Evolutionary conservation across 1,140 invertebrate species (phyloP).

Genomic region (Hycleus phaleratus): DNA sequence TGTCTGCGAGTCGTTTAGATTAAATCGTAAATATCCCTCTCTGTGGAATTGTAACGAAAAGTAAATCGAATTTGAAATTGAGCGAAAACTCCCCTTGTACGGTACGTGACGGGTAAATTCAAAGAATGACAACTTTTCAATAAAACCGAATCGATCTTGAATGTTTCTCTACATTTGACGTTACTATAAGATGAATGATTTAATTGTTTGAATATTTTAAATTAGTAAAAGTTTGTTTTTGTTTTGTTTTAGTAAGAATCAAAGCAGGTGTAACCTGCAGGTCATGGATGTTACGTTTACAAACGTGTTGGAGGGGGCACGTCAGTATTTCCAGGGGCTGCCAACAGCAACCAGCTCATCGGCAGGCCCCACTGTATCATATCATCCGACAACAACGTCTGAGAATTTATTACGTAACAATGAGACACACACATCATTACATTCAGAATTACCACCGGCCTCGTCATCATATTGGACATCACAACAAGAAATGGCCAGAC

Average conservation of each 20-base stretch:
- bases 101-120: too few relatives aligned
- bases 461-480: constrained; percentile 11
- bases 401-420: neutral
- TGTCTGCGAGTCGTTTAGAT: too few relatives aligned
- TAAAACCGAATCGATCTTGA: too few relatives aligned
- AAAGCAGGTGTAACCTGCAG: constrained; percentile 40
- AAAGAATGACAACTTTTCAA: too few relatives aligned
- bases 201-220: too few relatives aligned
- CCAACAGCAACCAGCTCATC: constrained; percentile 50
- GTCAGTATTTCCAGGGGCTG: constrained; percentile 70
- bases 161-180: too few relatives aligned
- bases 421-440: neutral
- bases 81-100: too few relatives aligned
- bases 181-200: too few relatives aligned
- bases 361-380: constrained; percentile 35
- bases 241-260: constrained; percentile 20
- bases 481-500: constrained; percentile 8
- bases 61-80: too few relatives aligned
- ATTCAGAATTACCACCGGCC: constrained; percentile 4
- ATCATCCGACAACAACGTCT: constrained; percentile 2
- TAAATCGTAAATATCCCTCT: too few relatives aligned
- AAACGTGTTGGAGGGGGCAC: constrained; percentile 70
- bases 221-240: too few relatives aligned
- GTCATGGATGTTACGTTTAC: constrained; percentile 69
- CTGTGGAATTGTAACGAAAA: too few relatives aligned